Percentiles rank a stretch among this genome's conserved stretches.
Conservation (phyloP, 2,113 vertebrate species). For the Chelonoidis abingdonii region DNA sequence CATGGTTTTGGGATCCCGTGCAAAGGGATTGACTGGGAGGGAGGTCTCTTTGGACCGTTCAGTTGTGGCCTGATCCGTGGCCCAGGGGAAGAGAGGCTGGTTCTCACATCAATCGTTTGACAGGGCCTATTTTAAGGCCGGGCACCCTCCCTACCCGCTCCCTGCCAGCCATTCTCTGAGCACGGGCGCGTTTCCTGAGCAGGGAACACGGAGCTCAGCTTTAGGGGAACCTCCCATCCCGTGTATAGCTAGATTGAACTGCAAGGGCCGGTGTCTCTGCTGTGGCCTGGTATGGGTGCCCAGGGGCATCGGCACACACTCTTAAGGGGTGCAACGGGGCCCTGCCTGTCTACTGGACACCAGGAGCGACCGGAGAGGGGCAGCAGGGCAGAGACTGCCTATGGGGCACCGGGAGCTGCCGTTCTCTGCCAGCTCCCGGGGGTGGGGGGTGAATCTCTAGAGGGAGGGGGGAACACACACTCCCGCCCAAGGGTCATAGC, state of each 20-base stretch:
- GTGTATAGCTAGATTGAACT: not conserved
- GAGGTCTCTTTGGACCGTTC: not conserved
- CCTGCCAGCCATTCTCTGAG: slow-evolving; percentile 27
- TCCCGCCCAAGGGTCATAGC: too few relatives aligned
- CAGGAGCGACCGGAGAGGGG: too few relatives aligned
- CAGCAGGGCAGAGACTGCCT: not conserved
- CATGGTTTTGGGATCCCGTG: not conserved
- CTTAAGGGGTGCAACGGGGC: too few relatives aligned
- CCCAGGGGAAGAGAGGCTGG: not conserved
- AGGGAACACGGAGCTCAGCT: not conserved
- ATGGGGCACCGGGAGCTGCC: not conserved
- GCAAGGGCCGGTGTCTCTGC: not conserved
- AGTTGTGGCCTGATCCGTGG: not conserved
- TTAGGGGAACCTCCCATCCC: not conserved
- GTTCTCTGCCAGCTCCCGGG: not conserved
- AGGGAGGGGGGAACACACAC: not conserved
- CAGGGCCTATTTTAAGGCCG: not conserved
- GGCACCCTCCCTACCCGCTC: not conserved
- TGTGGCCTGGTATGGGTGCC: not conserved
- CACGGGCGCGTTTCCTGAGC: not conserved
- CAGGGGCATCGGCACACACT: too few relatives aligned
- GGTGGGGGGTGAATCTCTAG: not conserved
- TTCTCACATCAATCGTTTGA: not conserved
- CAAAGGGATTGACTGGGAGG: not conserved
- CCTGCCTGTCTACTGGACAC: too few relatives aligned